A percentile compares a stretch with the other conserved stretches of the same genome.
Conservation (phyloP, 2,888 invertebrate genomes). For the Loripinus fragilis region DNA sequence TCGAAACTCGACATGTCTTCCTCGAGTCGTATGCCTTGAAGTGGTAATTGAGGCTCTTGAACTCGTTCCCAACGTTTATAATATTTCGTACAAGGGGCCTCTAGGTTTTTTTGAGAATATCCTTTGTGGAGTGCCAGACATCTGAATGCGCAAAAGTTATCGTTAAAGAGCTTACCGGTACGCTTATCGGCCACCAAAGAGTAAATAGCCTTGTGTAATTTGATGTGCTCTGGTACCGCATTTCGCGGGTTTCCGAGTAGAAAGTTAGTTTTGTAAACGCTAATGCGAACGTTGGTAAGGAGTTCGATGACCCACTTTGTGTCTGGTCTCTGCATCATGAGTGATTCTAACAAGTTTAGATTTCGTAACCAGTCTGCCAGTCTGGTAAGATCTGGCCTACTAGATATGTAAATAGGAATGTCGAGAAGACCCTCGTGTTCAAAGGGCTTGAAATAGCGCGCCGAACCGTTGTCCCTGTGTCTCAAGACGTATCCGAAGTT, state of each 20-base stretch:
- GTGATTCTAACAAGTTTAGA: background rate
- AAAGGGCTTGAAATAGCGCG: background rate
- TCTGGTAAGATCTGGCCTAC: background rate
- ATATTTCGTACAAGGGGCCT: background rate
- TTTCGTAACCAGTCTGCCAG: background rate
- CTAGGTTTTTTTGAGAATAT: background rate
- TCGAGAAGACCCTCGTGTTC: background rate
- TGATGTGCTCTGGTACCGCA: background rate
- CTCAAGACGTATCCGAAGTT: conserved; percentile 27
- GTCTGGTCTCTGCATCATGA: conserved; percentile 25
- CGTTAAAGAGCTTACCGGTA: background rate
- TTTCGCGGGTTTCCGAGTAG: background rate
- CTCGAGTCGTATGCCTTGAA: conserved; percentile 21
- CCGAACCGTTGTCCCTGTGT: conserved; percentile 16
- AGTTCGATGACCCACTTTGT: conserved; percentile 32
- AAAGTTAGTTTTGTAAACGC: background rate
- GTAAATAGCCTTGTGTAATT: background rate
- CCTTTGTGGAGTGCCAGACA: background rate
- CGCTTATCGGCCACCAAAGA: background rate
- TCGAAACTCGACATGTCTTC: conserved; percentile 6
- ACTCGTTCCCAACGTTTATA: conserved; percentile 21
- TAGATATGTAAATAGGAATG: background rate
- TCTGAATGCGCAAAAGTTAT: background rate
- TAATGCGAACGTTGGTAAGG: conserved; percentile 11
- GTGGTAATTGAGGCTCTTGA: too few species aligned